Conservation (phyloP, 2,113 vertebrate species). For the Enhydra lutris region DNA sequence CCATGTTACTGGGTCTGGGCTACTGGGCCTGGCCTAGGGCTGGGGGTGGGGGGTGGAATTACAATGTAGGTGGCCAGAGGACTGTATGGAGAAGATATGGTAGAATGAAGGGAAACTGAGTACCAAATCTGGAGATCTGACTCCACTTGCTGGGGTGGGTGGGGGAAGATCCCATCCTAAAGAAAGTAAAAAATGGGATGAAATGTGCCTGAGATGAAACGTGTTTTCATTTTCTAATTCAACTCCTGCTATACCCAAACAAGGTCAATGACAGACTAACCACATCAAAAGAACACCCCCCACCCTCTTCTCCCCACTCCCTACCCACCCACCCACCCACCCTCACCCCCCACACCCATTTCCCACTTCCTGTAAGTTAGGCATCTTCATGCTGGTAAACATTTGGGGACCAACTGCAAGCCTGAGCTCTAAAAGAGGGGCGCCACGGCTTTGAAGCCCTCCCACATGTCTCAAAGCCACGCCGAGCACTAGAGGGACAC, state of each 20-base stretch:
- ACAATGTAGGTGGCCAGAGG: not conserved
- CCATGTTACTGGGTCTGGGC: constrained; percentile 66
- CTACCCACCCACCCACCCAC: constrained; percentile 80
- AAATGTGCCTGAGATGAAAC: constrained; percentile 81
- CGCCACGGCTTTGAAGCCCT: constrained; percentile 76
- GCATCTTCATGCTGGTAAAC: constrained; percentile 86
- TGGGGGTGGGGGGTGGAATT: not conserved
- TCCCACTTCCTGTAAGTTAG: constrained; percentile 85
- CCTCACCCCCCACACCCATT: constrained; percentile 83
- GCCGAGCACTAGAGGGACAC: constrained; percentile 70
- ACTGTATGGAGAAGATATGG: constrained; percentile 12
- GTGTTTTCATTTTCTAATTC: constrained; percentile 83
- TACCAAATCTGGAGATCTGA: constrained; percentile 53
- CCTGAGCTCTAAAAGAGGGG: constrained; percentile 76
- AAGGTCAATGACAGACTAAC: constrained; percentile 92
- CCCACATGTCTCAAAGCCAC: constrained; percentile 80
- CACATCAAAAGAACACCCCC: constrained; percentile 93
- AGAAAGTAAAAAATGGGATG: constrained; percentile 78
- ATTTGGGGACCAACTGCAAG: constrained; percentile 85
- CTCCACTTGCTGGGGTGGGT: constrained; percentile 14
- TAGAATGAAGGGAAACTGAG: constrained; percentile 7
- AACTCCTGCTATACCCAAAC: constrained; percentile 82
- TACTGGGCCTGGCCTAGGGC: constrained; percentile 3
- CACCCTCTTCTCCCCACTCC: constrained; percentile 84
- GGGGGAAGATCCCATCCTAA: not conserved